Conservation (phyloP, 2,888 invertebrate genomes). For the Calameuta idolon region DNA sequence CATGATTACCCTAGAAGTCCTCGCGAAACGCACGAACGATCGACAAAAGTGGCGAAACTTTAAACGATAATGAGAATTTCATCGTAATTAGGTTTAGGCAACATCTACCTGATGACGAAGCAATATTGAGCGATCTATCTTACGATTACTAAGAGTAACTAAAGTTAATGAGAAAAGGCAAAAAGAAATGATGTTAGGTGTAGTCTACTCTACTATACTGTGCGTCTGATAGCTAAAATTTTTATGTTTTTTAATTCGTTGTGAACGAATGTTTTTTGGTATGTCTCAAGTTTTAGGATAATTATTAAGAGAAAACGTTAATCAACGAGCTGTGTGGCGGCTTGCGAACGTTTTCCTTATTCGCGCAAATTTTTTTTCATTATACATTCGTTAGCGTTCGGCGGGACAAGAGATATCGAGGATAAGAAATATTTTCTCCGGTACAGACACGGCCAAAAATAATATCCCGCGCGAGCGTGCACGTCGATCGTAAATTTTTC, state of each 20-base stretch:
- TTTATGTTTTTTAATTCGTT: conserved; percentile 57
- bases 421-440: not conserved
- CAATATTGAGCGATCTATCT: conserved; percentile 55
- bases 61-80: conserved; percentile 21
- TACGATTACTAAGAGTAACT: conserved; percentile 40
- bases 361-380: not conserved
- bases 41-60: not conserved
- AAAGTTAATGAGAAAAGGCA: conserved; percentile 20
- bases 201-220: conserved; percentile 54
- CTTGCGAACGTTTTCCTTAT: conserved; percentile 25
- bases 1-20: not conserved
- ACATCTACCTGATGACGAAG: conserved; percentile 63
- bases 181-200: conserved; percentile 50
- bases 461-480: not conserved
- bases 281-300: conserved; percentile 48
- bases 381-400: too few species aligned
- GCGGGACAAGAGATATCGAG: not conserved
- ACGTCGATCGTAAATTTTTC: not conserved
- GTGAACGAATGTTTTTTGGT: conserved; percentile 54
- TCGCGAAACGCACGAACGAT: conserved; percentile 10
- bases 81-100: conserved; percentile 52
- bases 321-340: conserved; percentile 53
- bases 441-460: not conserved
- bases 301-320: conserved; percentile 37
- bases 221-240: conserved; percentile 56